Conservation (phyloP, 37 sponge, comb jelly and placozoan genomes). For the Diacarnus erythraeanus region DNA sequence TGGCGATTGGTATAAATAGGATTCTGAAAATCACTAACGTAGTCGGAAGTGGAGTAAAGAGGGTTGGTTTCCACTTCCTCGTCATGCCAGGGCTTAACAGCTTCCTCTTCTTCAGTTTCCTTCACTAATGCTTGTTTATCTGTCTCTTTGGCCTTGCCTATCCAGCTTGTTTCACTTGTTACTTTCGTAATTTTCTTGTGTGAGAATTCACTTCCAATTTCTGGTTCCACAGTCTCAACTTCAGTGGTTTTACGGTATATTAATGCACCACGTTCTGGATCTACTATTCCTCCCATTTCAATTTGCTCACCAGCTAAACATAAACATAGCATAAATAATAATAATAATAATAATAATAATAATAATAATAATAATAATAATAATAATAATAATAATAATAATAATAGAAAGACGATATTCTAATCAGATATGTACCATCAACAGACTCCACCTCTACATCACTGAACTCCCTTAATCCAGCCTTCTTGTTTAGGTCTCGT, state of each 20-base stretch:
- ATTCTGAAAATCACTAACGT: slow-evolving; percentile 63
- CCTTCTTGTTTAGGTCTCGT: slow-evolving; percentile 43
- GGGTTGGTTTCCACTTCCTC: slow-evolving; percentile 50
- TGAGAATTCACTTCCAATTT: slow-evolving; percentile 23
- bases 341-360: too few relatives aligned
- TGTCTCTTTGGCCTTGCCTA: slow-evolving; percentile 24
- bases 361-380: too few relatives aligned
- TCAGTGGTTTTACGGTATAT: slow-evolving; percentile 54
- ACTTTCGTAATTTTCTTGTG: slow-evolving; percentile 59
- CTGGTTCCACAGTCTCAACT: slow-evolving; percentile 29
- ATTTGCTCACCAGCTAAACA: slow-evolving; percentile 38
- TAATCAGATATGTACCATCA: slow-evolving; percentile 3
- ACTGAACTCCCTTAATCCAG: slow-evolving; percentile 35
- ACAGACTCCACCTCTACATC: slow-evolving; percentile 16
- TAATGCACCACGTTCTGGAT: slow-evolving; percentile 62
- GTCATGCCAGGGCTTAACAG: slow-evolving; percentile 15
- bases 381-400: too few relatives aligned
- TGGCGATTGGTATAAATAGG: slow-evolving; percentile 36
- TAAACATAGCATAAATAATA: background rate
- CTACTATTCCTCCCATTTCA: slow-evolving; percentile 69
- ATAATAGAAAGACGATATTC: too few relatives aligned
- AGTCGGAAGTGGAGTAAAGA: slow-evolving; percentile 64
- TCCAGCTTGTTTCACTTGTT: slow-evolving; percentile 69
- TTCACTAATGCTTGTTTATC: slow-evolving; percentile 17
- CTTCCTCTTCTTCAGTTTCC: background rate